phyloP scores from a whole-genome alignment of 2,113 vertebrate species.

The Rhinolophus sinicus region DNA sequence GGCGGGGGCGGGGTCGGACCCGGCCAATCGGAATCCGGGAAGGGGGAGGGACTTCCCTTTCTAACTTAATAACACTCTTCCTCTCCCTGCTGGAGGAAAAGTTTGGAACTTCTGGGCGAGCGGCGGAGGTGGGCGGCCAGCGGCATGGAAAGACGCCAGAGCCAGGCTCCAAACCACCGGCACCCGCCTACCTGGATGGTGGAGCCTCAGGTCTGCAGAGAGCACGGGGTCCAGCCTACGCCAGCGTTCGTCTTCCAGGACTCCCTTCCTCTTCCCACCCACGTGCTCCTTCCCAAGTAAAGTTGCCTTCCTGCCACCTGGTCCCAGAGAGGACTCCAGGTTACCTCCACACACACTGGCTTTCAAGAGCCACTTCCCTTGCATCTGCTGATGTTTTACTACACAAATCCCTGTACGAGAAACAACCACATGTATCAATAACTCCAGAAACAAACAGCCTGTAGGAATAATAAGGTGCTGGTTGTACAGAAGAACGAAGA shows the following conservation, averaged over 20 bases:
- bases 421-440: background rate
- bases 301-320: background rate
- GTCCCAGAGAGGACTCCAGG: background rate
- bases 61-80: slow-evolving; percentile 66
- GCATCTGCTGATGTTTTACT: background rate
- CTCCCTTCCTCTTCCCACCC: background rate
- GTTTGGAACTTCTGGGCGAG: background rate
- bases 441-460: background rate
- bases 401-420: background rate
- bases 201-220: background rate
- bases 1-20: background rate
- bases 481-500: background rate
- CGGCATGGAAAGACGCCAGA: fast-evolving
- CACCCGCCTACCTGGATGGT: background rate
- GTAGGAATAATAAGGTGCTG: background rate
- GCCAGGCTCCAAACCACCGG: fast-evolving
- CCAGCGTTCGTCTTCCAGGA: background rate
- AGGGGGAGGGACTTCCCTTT: slow-evolving; percentile 81
- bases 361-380: background rate
- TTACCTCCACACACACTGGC: background rate
- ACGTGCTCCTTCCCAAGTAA: background rate
- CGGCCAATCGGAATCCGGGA: slow-evolving; percentile 63
- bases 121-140: fast-evolving
- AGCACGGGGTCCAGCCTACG: background rate
- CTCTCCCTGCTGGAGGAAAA: slow-evolving; percentile 1